phyloP scores from a whole-genome alignment of 2,888 invertebrate genomes.

The Drosophila quasianomalipes region DNA sequence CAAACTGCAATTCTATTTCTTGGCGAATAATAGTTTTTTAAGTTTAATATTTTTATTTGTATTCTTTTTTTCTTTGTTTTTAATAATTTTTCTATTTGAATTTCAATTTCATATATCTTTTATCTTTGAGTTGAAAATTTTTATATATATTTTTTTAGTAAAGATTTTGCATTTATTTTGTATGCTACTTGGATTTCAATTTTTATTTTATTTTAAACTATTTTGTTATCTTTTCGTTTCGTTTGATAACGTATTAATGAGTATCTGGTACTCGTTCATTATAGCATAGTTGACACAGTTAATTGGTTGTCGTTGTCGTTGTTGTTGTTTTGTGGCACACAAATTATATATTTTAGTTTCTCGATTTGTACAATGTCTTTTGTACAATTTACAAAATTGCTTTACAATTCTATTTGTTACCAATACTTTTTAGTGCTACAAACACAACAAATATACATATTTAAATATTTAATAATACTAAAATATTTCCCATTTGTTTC shows the following conservation, averaged over 20 bases:
- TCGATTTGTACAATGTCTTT: constrained; percentile 30
- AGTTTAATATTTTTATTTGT: background rate
- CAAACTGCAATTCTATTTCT: background rate
- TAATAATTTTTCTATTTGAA: background rate
- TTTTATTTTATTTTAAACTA: background rate
- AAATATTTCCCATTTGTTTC: constrained; percentile 22
- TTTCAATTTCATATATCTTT: background rate
- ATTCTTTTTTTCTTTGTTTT: background rate
- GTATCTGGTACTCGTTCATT: constrained; percentile 2
- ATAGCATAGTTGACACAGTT: constrained; percentile 3
- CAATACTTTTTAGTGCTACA: background rate
- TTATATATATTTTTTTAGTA: too few species aligned
- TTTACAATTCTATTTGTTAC: constrained; percentile 1
- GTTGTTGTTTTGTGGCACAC: constrained; percentile 9
- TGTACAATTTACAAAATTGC: constrained; percentile 11
- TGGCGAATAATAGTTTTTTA: background rate
- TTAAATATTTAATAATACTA: constrained; percentile 12
- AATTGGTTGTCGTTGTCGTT: constrained; percentile 20
- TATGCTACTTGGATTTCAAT: too few species aligned
- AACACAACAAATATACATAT: background rate
- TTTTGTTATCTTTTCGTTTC: background rate
- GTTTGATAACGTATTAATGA: background rate
- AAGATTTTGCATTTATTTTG: too few species aligned
- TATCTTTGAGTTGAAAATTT: background rate
- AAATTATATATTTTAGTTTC: constrained; percentile 46